Evolutionary conservation across 2,113 vertebrate genomes (phyloP).

Genomic region (Ageneiosus marmoratus): DNA sequence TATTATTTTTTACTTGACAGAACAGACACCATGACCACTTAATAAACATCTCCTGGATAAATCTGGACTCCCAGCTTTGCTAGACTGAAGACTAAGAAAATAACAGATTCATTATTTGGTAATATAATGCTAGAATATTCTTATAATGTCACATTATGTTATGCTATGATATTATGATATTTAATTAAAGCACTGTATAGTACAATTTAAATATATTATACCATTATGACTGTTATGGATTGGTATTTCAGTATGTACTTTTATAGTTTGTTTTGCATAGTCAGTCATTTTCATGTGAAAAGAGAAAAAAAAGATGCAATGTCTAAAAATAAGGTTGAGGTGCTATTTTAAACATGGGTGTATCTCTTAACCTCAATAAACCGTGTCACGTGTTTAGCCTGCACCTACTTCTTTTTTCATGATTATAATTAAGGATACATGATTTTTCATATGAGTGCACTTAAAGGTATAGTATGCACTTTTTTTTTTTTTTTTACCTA

Average conservation of each 20-base stretch:
- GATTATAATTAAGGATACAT: neutral
- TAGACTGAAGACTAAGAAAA: conserved; percentile 60
- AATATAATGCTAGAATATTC: conserved; percentile 49
- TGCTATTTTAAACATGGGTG: conserved; percentile 48
- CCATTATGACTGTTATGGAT: neutral
- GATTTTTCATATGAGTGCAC: neutral
- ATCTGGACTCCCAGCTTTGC: conserved; percentile 33
- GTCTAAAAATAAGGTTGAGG: conserved; percentile 40
- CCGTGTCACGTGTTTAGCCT: neutral
- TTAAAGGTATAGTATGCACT: neutral
- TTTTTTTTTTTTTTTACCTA: no score
- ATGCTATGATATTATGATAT: neutral
- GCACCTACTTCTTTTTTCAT: neutral
- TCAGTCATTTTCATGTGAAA: conserved; percentile 28
- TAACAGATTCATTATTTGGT: conserved; percentile 84
- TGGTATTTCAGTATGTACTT: neutral
- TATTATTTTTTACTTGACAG: neutral
- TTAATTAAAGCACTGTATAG: neutral
- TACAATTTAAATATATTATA: neutral
- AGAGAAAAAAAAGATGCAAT: conserved; percentile 29
- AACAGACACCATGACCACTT: neutral
- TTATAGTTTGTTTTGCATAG: conserved; percentile 26
- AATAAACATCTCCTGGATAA: neutral
- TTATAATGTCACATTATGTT: neutral
- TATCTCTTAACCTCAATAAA: conserved; percentile 39